A percentile compares a stretch with the other conserved stretches of the same genome.
Evolutionary conservation across 2,888 invertebrate species (phyloP).

Genomic region (Ectemnius cavifrons): DNA sequence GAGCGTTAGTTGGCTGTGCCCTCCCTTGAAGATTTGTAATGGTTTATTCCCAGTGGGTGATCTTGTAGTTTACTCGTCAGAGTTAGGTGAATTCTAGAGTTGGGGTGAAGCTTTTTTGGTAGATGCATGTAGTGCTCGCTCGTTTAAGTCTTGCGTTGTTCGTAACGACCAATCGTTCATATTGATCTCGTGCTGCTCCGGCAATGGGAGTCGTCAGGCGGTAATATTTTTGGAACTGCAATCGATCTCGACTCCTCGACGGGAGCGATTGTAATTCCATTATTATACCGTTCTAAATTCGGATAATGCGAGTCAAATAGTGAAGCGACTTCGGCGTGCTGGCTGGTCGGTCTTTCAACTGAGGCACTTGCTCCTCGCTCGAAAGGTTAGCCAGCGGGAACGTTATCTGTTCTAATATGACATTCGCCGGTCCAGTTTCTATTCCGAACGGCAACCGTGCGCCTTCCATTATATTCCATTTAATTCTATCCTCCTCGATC

Average conservation of each 20-base stretch:
- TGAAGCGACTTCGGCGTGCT: conserved; percentile 12
- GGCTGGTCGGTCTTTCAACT: conserved; percentile 23
- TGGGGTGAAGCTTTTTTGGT: no score
- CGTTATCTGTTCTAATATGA: conserved; percentile 10
- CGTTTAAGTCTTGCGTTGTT: background rate
- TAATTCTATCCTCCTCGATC: background rate
- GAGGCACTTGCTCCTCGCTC: background rate
- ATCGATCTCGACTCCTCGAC: conserved; percentile 41
- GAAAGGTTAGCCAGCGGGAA: conserved; percentile 10
- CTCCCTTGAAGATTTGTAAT: no score
- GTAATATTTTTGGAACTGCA: conserved; percentile 29
- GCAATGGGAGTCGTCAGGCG: background rate
- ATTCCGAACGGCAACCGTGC: background rate
- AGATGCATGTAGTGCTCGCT: no score
- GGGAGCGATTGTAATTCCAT: conserved; percentile 19
- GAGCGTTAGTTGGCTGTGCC: no score
- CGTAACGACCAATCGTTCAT: conserved; percentile 5
- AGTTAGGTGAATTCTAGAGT: no score
- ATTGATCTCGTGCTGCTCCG: background rate
- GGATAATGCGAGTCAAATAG: conserved; percentile 42
- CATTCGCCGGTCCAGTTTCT: conserved; percentile 10
- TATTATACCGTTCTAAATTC: conserved; percentile 42
- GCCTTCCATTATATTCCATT: conserved; percentile 1
- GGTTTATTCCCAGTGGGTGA: no score
- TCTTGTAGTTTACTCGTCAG: no score